Percentiles rank a stretch among this genome's conserved stretches.
Evolutionary conservation across 2,113 vertebrate genomes (phyloP).

Genomic region (Atractosteus spatula): DNA sequence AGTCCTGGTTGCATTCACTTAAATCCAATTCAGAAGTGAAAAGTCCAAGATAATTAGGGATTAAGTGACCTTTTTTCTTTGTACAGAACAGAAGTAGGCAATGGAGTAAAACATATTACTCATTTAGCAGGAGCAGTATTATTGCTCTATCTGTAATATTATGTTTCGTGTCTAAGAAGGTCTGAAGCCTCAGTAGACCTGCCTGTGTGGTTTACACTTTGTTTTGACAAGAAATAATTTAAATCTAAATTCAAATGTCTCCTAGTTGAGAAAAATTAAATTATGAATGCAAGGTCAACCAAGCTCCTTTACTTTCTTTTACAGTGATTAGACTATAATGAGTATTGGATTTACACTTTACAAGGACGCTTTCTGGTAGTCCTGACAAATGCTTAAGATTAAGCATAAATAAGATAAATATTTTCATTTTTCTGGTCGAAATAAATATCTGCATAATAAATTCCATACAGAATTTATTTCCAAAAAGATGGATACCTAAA

Average conservation of each 20-base stretch:
- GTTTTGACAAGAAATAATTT: not conserved
- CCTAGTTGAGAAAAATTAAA: constrained; percentile 5
- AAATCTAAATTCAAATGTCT: constrained; percentile 10
- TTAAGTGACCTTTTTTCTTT: constrained; percentile 41
- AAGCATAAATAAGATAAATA: too few species aligned
- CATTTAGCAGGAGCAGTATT: constrained; percentile 23
- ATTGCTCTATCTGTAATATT: not conserved
- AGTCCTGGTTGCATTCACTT: constrained; percentile 31
- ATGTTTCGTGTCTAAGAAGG: not conserved
- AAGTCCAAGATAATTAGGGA: constrained; percentile 45
- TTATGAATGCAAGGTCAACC: constrained; percentile 4
- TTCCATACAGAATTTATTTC: too few species aligned
- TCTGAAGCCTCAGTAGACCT: not conserved
- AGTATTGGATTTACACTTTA: too few species aligned
- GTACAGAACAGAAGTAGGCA: constrained; percentile 2
- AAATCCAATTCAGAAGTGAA: constrained; percentile 43
- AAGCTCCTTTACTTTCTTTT: not conserved
- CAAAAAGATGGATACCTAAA: too few species aligned
- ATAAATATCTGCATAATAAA: too few species aligned
- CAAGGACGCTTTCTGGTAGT: too few species aligned
- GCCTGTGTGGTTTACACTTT: not conserved
- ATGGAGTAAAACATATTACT: constrained; percentile 30
- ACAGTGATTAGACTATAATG: too few species aligned
- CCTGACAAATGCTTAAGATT: too few species aligned
- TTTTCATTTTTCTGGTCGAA: too few species aligned